Percentiles rank a stretch among this genome's conserved stretches.
These are phyloP conservation scores for Zelostemma sp. DNA, from an alignment of 1,140 invertebrate genomes.

Conservation along the genomic window DNA sequence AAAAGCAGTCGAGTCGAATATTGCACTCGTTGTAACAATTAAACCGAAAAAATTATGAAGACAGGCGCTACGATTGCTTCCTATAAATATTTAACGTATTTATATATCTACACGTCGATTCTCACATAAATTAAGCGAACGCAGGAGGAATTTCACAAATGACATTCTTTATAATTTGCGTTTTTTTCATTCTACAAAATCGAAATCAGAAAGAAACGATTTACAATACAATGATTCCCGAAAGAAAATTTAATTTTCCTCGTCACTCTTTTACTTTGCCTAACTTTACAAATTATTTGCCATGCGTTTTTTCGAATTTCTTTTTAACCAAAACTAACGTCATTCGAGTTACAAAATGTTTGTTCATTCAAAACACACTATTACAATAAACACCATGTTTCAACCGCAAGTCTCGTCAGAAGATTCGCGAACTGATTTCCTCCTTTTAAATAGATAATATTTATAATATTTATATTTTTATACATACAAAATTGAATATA, in stretches of 20 bases:
- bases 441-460: no score
- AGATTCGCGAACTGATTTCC: no score
- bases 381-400: no score
- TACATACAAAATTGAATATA: conserved; percentile 48
- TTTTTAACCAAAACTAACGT: no score
- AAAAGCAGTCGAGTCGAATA: conserved; percentile 2
- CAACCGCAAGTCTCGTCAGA: no score
- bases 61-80: background rate
- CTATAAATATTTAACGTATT: conserved; percentile 5
- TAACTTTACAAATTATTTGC: background rate
- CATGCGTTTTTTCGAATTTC: background rate
- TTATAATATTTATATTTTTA: conserved; percentile 34
- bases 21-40: conserved; percentile 4
- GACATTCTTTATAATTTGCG: background rate
- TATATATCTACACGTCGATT: background rate
- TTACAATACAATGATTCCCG: no score
- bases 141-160: background rate
- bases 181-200: background rate
- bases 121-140: background rate
- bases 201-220: background rate
- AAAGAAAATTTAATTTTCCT: background rate
- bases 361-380: background rate
- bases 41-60: background rate
- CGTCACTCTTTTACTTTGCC: background rate
- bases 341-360: no score